Evolutionary conservation across 2,888 invertebrate genomes (phyloP).

Genomic region (Tolmerus cingulatus): DNA sequence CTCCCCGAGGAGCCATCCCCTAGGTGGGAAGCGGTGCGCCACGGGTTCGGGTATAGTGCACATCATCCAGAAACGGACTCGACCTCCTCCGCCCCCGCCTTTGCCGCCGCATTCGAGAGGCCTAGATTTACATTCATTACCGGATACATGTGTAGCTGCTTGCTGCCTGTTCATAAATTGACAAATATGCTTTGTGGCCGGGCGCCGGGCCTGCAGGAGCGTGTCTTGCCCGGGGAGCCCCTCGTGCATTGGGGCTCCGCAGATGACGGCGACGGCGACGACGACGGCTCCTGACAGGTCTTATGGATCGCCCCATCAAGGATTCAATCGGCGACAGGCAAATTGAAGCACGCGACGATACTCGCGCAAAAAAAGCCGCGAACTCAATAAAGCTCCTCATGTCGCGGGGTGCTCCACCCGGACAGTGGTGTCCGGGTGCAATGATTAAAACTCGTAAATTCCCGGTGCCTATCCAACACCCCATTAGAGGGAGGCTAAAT

Average conservation of each 20-base stretch:
- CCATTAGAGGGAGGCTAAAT: conserved; percentile 29
- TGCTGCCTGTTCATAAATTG: conserved; percentile 47
- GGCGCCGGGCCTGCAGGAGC: conserved; percentile 2
- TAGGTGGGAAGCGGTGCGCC: not conserved
- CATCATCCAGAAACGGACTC: conserved; percentile 29
- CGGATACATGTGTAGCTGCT: conserved; percentile 47
- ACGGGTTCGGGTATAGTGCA: not conserved
- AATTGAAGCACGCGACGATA: not conserved
- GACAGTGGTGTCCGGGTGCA: not conserved
- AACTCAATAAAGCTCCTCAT: conserved; percentile 10
- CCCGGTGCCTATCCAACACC: conserved; percentile 37
- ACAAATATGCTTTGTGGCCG: conserved; percentile 46
- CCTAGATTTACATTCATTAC: conserved; percentile 49
- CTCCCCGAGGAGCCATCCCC: not conserved
- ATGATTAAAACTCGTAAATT: conserved; percentile 41
- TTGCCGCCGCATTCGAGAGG: conserved; percentile 38
- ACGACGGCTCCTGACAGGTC: not conserved
- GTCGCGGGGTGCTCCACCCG: not conserved
- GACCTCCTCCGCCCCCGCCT: conserved; percentile 3
- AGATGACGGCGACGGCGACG: not conserved
- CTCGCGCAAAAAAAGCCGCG: not conserved
- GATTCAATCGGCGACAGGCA: conserved; percentile 6
- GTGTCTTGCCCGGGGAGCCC: not conserved
- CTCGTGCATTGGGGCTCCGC: not conserved
- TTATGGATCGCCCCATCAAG: not conserved